Percentiles rank a stretch among this genome's conserved stretches.
These are phyloP conservation scores for Aporophyla nigra DNA, from an alignment of 2,888 invertebrate species.

Conservation along the genomic window DNA sequence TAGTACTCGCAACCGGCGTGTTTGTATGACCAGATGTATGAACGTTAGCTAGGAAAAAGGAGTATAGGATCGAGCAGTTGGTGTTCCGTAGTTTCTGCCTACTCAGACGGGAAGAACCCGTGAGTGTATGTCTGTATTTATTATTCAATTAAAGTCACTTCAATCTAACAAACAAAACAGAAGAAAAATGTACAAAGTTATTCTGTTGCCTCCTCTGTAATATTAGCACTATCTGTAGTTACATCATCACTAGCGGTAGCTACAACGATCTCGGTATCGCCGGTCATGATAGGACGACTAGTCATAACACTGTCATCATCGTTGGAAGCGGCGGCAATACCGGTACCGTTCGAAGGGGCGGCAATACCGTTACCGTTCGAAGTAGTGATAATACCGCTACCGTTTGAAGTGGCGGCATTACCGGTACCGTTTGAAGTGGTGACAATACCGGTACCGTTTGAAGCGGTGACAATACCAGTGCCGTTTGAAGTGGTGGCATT, in stretches of 20 bases:
- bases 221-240: background rate
- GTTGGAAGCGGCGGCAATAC: background rate
- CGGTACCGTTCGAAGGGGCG: background rate
- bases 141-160: constrained; percentile 33
- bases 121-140: background rate
- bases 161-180: background rate
- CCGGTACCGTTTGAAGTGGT: too few relatives aligned
- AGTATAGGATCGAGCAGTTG: too few relatives aligned
- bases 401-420: background rate
- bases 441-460: background rate
- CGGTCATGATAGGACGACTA: background rate
- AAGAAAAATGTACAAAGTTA: constrained; percentile 8
- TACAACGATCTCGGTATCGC: constrained; percentile 1
- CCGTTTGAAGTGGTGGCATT: background rate
- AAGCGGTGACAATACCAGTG: background rate
- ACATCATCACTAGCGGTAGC: background rate
- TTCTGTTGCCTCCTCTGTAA: constrained; percentile 15
- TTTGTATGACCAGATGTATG: too few relatives aligned
- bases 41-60: too few relatives aligned
- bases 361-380: background rate
- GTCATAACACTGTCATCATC: constrained; percentile 18
- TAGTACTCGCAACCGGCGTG: too few relatives aligned
- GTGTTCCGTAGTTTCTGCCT: too few relatives aligned
- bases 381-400: background rate
- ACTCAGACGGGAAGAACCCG: too few relatives aligned